phyloP scores from a whole-genome alignment of 37 sponge, comb jelly and placozoan species.

The Halisarca cf. caerulea region DNA sequence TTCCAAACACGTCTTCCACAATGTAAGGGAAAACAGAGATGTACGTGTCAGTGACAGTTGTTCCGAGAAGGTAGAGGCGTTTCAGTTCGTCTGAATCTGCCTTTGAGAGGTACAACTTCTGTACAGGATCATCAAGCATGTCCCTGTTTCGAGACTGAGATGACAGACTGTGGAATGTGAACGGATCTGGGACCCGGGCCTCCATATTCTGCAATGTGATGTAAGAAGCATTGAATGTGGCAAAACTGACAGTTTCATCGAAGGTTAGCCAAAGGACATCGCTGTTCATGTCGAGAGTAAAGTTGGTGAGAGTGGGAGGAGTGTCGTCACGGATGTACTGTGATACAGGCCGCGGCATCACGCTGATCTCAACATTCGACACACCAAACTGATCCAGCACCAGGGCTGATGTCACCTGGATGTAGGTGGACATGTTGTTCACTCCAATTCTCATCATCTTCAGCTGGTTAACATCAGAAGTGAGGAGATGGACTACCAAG shows the following conservation, averaged over 20 bases:
- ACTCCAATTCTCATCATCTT: conserved; percentile 71
- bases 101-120: conserved; percentile 50
- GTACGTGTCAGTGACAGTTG: conserved; percentile 48
- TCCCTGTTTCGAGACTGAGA: conserved; percentile 26
- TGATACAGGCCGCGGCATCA: conserved; percentile 47
- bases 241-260: conserved; percentile 72
- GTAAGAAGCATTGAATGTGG: conserved; percentile 68
- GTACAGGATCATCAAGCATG: conserved; percentile 39
- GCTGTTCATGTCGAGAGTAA: conserved; percentile 63
- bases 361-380: conserved; percentile 6
- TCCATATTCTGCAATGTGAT: conserved; percentile 68
- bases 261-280: conserved; percentile 70
- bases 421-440: conserved; percentile 38
- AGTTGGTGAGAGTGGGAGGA: conserved; percentile 51
- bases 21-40: conserved; percentile 25
- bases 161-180: conserved; percentile 66
- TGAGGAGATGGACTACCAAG: conserved; percentile 38
- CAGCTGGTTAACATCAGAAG: conserved; percentile 65
- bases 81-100: conserved; percentile 81
- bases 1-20: conserved; percentile 74
- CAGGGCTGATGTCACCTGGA: conserved; percentile 50
- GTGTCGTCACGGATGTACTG: conserved; percentile 65
- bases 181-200: conserved; percentile 5
- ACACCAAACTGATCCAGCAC: conserved; percentile 69
- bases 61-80: conserved; percentile 52